Base-by-base conservation (phyloP, 2,113 vertebrate species). In the Hippocampus mohnikei region DNA sequence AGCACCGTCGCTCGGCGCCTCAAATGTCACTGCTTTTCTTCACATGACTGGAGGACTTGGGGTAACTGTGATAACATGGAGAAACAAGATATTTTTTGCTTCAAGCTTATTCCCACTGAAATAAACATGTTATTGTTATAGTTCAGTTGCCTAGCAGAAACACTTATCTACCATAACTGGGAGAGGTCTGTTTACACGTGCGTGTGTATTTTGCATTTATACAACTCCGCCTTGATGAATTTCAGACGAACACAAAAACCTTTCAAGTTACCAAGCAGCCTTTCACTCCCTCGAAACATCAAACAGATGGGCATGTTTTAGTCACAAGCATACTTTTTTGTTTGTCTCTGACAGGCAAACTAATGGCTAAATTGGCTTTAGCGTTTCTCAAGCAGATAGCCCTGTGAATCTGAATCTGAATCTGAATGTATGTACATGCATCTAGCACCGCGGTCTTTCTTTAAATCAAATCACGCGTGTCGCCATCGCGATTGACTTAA, bases 101-200 rank as follows among this genome's bases (percentile, higher is more conserved):
- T 71, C 70, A 27, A 72, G 52, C 61, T 66, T 58, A 20, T 76
- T 81, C 78, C 79, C 77, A 80, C 81, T 85, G 72, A 56, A 70
- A 73, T 16, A 65, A 82, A 81, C 56, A 68, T 86, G 75, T 90
- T 88, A 84, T 88, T 91, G 84, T 88, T 88, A 78, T 70, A 76
- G 74, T 81, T 73, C 69, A 76, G 86, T 88, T 88, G 81, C 86
- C 85, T 75, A 87, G 85, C 83, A 88, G 73, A 81, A 71, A 67
- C 75, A 77, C 84, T 85, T 87, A 88, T 89, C 81, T 66, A 46
- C 70, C 72, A 81, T 80, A 80, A 84, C 89, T 87, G 60, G 48
- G 62, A 74, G 64, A 59, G 72, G 70, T 83, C 59, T 84, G 87
- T 90, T 88, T 88, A 87, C 67, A 76, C 81, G 80, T 58, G 64